phyloP scores from a whole-genome alignment of 2,113 vertebrate species.

The Gracilinanus agilis region DNA sequence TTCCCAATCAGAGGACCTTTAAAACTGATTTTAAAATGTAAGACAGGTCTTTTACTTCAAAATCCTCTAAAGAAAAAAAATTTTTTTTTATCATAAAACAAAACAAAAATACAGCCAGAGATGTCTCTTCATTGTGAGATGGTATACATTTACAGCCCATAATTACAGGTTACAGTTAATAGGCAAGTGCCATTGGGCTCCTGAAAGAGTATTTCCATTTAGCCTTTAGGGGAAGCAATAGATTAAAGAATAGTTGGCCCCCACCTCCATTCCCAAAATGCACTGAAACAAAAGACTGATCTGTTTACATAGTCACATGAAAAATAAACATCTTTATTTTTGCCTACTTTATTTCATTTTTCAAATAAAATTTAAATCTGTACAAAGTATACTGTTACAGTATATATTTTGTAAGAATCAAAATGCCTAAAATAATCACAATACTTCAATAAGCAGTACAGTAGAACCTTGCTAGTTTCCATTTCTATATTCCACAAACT shows the following conservation, averaged over 20 bases:
- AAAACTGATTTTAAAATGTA: slow-evolving; percentile 76
- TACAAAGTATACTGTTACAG: slow-evolving; percentile 91
- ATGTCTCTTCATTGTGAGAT: slow-evolving; percentile 66
- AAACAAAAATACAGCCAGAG: slow-evolving; percentile 64
- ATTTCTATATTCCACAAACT: slow-evolving; percentile 81
- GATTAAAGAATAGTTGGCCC: slow-evolving; percentile 54
- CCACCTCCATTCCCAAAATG: slow-evolving; percentile 40
- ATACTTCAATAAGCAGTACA: slow-evolving; percentile 89
- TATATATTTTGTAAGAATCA: slow-evolving; percentile 87
- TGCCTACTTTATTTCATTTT: slow-evolving; percentile 90
- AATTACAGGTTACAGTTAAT: slow-evolving; percentile 42
- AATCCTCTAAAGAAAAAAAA: slow-evolving; percentile 76
- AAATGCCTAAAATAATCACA: slow-evolving; percentile 88
- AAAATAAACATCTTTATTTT: slow-evolving; percentile 91
- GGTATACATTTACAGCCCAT: slow-evolving; percentile 70
- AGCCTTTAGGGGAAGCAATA: slow-evolving; percentile 25
- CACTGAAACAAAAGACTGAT: slow-evolving; percentile 88
- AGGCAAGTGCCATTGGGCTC: slow-evolving; percentile 25
- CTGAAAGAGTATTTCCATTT: slow-evolving; percentile 53
- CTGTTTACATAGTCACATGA: slow-evolving; percentile 89
- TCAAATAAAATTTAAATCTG: slow-evolving; percentile 89
- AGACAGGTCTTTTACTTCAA: slow-evolving; percentile 70
- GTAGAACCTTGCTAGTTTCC: slow-evolving; percentile 83
- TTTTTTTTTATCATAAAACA: slow-evolving; percentile 77
- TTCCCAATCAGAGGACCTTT: slow-evolving; percentile 72